These are phyloP conservation scores for Ashinkailepas kermadecensis DNA, from an alignment of 2,888 invertebrate genomes.

Conservation along the genomic window DNA sequence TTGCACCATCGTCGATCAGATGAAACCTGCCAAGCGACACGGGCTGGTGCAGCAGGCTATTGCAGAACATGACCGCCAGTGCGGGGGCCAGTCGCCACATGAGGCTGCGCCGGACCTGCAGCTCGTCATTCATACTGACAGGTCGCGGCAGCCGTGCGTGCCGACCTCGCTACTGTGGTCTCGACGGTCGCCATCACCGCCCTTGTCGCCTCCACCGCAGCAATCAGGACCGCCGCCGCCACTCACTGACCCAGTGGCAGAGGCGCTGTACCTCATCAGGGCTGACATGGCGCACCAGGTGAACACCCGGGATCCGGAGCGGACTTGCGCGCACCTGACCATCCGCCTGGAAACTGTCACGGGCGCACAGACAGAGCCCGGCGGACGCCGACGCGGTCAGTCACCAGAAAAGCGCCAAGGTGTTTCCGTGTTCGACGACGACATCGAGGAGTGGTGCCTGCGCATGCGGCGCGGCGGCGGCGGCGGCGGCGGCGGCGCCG, in stretches of 20 bases:
- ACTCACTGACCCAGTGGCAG: neutral
- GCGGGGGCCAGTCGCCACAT: no score
- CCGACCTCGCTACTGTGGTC: neutral
- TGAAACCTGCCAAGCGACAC: no score
- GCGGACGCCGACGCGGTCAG: neutral
- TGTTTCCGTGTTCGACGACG: neutral
- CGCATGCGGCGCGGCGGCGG: neutral
- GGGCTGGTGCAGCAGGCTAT: no score
- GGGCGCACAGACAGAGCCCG: neutral
- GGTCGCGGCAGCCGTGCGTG: neutral
- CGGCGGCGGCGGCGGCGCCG: neutral
- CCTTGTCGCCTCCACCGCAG: neutral
- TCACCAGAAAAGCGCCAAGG: neutral
- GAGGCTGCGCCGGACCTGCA: neutral
- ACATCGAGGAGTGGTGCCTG: neutral
- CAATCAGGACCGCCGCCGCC: neutral
- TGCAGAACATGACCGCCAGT: no score
- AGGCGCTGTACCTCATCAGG: neutral
- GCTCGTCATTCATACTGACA: neutral
- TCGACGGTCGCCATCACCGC: no score
- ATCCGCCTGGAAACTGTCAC: neutral
- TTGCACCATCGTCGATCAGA: no score
- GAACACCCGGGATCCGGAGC: neutral
- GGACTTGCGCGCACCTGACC: neutral
- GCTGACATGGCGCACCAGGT: neutral